These are phyloP conservation scores for Formicarius rufipectus DNA, from an alignment of 2,113 vertebrate species.

Conservation along the genomic window DNA sequence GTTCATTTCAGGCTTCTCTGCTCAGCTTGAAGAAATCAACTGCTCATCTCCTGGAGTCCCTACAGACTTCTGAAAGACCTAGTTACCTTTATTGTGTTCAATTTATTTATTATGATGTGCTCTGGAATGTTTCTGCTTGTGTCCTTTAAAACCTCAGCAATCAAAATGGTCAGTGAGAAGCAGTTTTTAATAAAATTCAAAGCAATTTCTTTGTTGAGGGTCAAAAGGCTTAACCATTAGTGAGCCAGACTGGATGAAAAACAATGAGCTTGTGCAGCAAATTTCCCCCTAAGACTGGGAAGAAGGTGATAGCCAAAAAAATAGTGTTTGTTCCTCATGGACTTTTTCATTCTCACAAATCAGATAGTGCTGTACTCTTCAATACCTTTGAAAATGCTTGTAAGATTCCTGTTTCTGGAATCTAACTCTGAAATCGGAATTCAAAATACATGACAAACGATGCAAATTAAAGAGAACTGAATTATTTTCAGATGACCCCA, in stretches of 20 bases:
- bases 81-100: not conserved
- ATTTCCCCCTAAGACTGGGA: not conserved
- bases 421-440: not conserved
- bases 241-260: not conserved
- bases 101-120: not conserved
- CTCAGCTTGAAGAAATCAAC: slow-evolving; percentile 39
- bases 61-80: not conserved
- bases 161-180: not conserved
- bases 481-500: not conserved
- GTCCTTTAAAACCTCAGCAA: not conserved
- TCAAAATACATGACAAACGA: not conserved
- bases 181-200: not conserved
- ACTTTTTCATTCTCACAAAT: not conserved
- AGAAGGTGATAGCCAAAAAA: not conserved
- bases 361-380: not conserved
- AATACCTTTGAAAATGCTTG: not conserved
- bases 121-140: not conserved
- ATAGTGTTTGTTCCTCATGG: not conserved
- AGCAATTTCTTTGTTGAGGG: not conserved
- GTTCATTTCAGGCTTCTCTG: slow-evolving; percentile 13
- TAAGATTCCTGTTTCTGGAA: not conserved
- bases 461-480: not conserved
- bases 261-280: not conserved
- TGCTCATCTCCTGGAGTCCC: slow-evolving; percentile 23
- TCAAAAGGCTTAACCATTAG: not conserved